Conservation (phyloP, 2,113 vertebrate species). For the Psammodynastes pulverulentus region DNA sequence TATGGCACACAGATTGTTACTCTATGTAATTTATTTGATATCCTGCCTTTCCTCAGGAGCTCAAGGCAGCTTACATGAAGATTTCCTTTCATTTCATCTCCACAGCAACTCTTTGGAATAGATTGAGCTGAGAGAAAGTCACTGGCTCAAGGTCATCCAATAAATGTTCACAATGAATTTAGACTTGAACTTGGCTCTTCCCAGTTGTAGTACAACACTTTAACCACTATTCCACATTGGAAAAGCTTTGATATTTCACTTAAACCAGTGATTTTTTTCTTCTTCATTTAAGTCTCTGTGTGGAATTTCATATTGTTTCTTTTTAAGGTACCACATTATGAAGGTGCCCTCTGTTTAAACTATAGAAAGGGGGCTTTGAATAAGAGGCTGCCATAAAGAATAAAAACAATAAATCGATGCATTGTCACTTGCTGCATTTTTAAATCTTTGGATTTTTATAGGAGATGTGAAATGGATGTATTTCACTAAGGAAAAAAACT, state of each 20-base stretch:
- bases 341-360: not conserved
- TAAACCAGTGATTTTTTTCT: not conserved
- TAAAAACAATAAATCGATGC: not conserved
- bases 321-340: not conserved
- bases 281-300: not conserved
- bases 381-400: not conserved
- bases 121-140: not conserved
- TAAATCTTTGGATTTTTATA: slow-evolving; percentile 23
- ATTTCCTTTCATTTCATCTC: not conserved
- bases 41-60: not conserved
- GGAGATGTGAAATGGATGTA: not conserved
- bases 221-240: not conserved
- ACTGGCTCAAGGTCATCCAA: not conserved
- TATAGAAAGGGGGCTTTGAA: not conserved
- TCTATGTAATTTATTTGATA: not conserved
- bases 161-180: not conserved
- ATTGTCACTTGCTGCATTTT: slow-evolving; percentile 50
- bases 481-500: not conserved
- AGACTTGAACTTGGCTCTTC: not conserved
- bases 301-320: not conserved
- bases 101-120: not conserved
- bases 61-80: not conserved
- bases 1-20: not conserved
- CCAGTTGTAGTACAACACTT: not conserved
- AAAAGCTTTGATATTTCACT: not conserved